Base-by-base conservation (phyloP, 92 coral and sea anemone genomes). In the Bergia sp. region DNA sequence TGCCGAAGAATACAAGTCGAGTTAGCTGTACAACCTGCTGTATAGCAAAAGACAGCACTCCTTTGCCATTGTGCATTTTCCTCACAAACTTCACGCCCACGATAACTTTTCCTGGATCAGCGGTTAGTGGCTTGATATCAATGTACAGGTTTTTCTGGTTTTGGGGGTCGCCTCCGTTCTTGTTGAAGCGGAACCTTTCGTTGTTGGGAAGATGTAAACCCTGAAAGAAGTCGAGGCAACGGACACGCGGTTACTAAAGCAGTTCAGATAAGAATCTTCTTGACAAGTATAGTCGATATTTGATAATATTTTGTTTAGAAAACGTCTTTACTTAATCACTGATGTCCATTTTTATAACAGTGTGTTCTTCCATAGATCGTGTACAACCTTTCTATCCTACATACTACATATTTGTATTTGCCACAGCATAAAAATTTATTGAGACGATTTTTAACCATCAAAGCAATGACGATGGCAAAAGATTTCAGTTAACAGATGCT, bases 21-120 rank as follows among this genome's bases (percentile, higher is more conserved):
- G 3, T 61, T 8, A 61, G 20, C 29, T 12, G 15, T 5, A 43
- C 4, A 42, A 78, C 82, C 82, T 78, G 82, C 4, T 78, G 82
- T 78, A 78, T 78, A n/a, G 65, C 82, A 47, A 78, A 43, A 2
- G 82, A 78, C 37, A 78, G 64, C 61, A 78, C 82, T 23, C 82
- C 82, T 47, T 78, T 78, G 1, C 82, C 82, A 2, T 47, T 78
- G 40, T 78, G 64, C 12, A 78, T 23, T 78, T 78, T 78, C 37
- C 82, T 45, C 64, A 78, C 82, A 5, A 78, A 78, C 1, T 78
- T 78, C 16, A 45, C 39, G 64, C 82, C 38, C 16, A 78, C 40
- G 82, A 78, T 49, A 78, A 78, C 82, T 78, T 78, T 78, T 45
- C 82, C 82, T 43, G 82, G 65, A 12, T 78, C 82, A 47, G 82